phyloP scores from a whole-genome alignment of 2,797 vertebrate genomes.

The Agapornis canus region DNA sequence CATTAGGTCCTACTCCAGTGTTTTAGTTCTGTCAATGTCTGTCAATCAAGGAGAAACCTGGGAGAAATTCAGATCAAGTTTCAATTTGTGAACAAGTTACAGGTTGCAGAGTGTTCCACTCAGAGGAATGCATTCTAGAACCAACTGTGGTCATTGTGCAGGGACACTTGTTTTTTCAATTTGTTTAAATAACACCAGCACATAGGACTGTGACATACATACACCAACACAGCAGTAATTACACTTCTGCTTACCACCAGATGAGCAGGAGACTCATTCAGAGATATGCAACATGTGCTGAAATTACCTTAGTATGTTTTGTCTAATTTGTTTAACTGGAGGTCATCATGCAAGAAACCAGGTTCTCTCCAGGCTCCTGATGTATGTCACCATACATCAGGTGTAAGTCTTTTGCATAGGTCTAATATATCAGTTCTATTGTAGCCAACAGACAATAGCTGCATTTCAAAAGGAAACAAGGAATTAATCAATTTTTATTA shows the following conservation, averaged over 20 bases:
- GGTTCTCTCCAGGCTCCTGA: background rate
- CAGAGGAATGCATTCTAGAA: background rate
- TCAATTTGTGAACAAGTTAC: background rate
- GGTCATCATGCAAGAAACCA: background rate
- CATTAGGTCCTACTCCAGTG: background rate
- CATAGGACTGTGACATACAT: background rate
- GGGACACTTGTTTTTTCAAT: background rate
- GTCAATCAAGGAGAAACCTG: background rate
- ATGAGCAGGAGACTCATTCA: background rate
- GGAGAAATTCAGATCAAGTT: background rate
- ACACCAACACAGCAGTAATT: background rate
- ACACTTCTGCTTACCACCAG: background rate
- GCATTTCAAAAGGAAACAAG: background rate
- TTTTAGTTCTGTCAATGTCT: background rate
- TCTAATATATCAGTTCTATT: background rate
- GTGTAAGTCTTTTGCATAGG: background rate
- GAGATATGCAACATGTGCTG: background rate
- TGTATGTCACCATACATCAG: background rate
- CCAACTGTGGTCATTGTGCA: background rate
- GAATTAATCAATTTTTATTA: background rate
- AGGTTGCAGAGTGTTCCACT: background rate
- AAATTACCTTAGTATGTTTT: background rate
- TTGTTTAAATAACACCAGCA: background rate
- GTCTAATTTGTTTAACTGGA: background rate
- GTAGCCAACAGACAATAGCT: background rate